Base-by-base conservation (phyloP, 2,113 vertebrate species). In the Malurus elegans region DNA sequence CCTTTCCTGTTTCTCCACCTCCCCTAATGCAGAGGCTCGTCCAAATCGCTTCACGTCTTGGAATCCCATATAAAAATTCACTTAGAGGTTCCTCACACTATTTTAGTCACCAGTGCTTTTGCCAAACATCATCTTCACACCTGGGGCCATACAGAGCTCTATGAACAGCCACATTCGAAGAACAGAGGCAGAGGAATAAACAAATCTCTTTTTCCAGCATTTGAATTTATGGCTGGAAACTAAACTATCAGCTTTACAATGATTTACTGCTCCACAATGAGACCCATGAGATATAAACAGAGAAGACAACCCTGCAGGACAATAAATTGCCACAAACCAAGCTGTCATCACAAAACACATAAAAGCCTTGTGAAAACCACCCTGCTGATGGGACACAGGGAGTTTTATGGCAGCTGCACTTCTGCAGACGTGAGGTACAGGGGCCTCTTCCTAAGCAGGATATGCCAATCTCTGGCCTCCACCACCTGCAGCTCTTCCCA, bases 191-290 rank as follows among this genome's bases (percentile, higher is more conserved):
- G 0, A 75, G 44, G 47, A 91, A 91, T 60, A 76, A 65, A 91
- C 44, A 71, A 45, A 88, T 92, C 40, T 65, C 65, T 90, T 83
- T 53, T 92, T 16, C 57, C 40, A 87, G 72, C 69, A 34, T 78
- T 62, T 79, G 57, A 93, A 95, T 96, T 96, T 97, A 97, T 66
- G 60, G 54, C 75, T 88, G 74, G 75, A 95, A 94, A 93, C 54
- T 50, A 94, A 90, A 64, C 67, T 71, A 93, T 71, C 93, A 97
- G 73, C 90, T 92, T 88, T 58, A 16, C 47, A 70, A 32, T 91
- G 29, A 93, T 76, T 90, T 91, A 82, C 50, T 67, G 67, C 72
- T 90, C 50, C 73, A 73, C 62, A 93, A 86, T 4, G 8, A 93
- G 81, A 84, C 79, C 54, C 80, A 48, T 9, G 10, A 72, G 69